These are phyloP conservation scores for Haliaeetus leucogaster DNA, from an alignment of 2,113 vertebrate genomes.

Conservation along the genomic window DNA sequence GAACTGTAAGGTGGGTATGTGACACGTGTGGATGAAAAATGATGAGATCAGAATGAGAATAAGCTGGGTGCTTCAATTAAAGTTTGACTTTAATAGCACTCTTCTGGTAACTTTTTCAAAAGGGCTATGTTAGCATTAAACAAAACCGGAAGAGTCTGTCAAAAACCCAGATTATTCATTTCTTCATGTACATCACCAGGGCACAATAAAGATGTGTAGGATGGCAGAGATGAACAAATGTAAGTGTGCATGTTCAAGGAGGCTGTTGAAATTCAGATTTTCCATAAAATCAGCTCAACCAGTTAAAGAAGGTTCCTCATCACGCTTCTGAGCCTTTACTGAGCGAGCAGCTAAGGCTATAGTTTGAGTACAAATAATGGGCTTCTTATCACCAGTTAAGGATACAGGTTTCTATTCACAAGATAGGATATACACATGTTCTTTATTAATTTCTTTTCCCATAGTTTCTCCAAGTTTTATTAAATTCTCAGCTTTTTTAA, in stretches of 20 bases:
- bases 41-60: constrained; percentile 22
- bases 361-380: neutral
- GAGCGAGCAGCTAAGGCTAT: neutral
- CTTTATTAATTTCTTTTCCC: neutral
- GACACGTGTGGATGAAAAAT: constrained; percentile 19
- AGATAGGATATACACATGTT: neutral
- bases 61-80: neutral
- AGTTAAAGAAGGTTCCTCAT: neutral
- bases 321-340: neutral
- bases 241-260: neutral
- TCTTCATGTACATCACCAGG: neutral
- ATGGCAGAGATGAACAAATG: neutral
- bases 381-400: neutral
- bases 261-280: neutral
- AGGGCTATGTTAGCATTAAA: neutral
- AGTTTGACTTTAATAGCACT: neutral
- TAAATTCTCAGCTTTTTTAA: neutral
- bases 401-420: neutral
- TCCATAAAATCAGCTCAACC: neutral
- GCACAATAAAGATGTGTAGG: neutral
- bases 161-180: neutral
- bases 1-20: neutral
- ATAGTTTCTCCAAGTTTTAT: neutral
- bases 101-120: constrained; percentile 9
- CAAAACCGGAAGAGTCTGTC: neutral